A percentile compares a stretch with the other conserved stretches of the same genome.
phyloP scores from a whole-genome alignment of 1,140 invertebrate genomes.

The Oryctes rhinoceros region DNA sequence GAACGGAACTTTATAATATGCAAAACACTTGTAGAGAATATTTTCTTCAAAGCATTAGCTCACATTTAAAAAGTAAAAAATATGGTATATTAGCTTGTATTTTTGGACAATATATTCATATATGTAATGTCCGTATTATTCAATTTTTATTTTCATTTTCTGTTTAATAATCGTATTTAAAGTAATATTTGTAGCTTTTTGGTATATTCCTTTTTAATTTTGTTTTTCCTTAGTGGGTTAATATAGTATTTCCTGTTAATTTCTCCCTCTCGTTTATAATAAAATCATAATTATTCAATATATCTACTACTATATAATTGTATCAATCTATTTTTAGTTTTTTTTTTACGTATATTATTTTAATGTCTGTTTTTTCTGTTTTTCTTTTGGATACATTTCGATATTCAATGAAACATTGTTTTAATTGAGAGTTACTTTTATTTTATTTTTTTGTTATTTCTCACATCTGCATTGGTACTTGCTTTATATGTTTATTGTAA shows the following conservation, averaged over 20 bases:
- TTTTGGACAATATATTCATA: slow-evolving; percentile 38
- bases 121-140: slow-evolving; percentile 14
- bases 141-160: slow-evolving; percentile 25
- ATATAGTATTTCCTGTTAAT: slow-evolving; percentile 32
- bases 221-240: slow-evolving; percentile 16
- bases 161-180: slow-evolving; percentile 22
- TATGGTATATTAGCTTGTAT: slow-evolving; percentile 34
- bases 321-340: slow-evolving; percentile 21
- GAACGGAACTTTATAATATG: slow-evolving; percentile 16
- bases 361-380: slow-evolving; percentile 6
- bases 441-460: too few species aligned
- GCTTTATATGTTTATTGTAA: too few species aligned
- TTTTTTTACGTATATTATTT: slow-evolving; percentile 25
- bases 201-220: slow-evolving; percentile 5
- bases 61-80: slow-evolving; percentile 32
- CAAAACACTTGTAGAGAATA: slow-evolving; percentile 31
- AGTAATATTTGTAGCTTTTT: slow-evolving; percentile 29
- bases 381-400: slow-evolving; percentile 4
- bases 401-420: neutral
- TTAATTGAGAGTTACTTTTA: too few species aligned
- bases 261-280: slow-evolving; percentile 4
- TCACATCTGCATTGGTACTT: too few species aligned
- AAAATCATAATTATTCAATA: slow-evolving; percentile 20
- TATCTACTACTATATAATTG: slow-evolving; percentile 12
- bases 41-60: slow-evolving; percentile 38